Percentiles rank a stretch among this genome's conserved stretches.
Conservation (phyloP, 1,140 invertebrate genomes). For the Palaemon carinicauda region DNA sequence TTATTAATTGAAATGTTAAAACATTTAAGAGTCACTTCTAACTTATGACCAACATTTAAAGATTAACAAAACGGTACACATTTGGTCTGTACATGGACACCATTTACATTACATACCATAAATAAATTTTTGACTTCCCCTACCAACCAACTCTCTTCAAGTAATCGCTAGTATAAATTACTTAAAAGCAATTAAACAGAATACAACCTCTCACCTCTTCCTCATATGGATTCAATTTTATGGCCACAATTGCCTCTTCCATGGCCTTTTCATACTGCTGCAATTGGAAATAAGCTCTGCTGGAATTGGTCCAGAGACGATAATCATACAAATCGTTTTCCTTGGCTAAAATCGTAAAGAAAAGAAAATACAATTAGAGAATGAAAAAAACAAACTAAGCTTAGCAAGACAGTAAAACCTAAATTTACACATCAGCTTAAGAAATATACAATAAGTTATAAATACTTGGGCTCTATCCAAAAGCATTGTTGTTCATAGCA, state of each 20-base stretch:
- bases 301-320: conserved; percentile 38
- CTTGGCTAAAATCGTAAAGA: neutral
- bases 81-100: too few species aligned
- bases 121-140: neutral
- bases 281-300: conserved; percentile 18
- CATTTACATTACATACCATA: neutral
- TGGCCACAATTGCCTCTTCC: conserved; percentile 20
- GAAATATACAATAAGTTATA: too few species aligned
- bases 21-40: too few species aligned
- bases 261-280: conserved; percentile 11
- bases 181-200: too few species aligned
- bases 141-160: too few species aligned
- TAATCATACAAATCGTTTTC: conserved; percentile 30
- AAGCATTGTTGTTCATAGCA: too few species aligned
- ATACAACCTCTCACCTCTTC: conserved; percentile 12
- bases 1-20: too few species aligned
- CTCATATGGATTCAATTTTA: conserved; percentile 34
- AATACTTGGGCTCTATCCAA: too few species aligned
- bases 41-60: too few species aligned
- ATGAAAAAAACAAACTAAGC: neutral
- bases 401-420: neutral
- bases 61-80: too few species aligned
- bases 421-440: too few species aligned
- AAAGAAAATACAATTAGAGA: neutral
- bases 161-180: neutral